Percentiles rank a stretch among this genome's conserved stretches.
Conservation (phyloP, 1,140 invertebrate species). For the Neoseiulus cucumeris region DNA sequence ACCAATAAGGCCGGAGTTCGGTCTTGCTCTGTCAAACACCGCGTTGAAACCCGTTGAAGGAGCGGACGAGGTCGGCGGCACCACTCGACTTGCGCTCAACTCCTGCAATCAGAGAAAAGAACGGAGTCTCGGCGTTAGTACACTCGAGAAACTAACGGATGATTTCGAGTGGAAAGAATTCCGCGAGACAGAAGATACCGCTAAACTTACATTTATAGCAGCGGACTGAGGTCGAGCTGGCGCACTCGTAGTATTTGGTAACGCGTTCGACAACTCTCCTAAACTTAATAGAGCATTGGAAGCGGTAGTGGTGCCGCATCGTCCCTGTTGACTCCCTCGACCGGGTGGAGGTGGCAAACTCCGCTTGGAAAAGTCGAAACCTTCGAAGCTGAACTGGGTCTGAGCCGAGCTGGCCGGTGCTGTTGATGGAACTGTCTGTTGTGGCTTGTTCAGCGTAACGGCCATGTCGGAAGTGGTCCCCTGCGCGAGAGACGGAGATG, state of each 20-base stretch:
- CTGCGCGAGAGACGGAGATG: too few species aligned
- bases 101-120: neutral
- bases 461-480: too few species aligned
- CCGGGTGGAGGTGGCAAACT: neutral
- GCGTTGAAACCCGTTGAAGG: neutral
- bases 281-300: neutral
- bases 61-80: neutral
- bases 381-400: conserved; percentile 7
- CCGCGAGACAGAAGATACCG: too few species aligned
- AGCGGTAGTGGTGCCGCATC: neutral
- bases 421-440: neutral
- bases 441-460: neutral
- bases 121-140: too few species aligned
- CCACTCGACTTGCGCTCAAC: neutral
- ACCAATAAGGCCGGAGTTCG: neutral
- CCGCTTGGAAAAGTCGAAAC: neutral
- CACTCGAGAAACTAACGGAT: too few species aligned
- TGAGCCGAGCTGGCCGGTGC: neutral
- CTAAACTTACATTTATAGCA: too few species aligned
- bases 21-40: neutral
- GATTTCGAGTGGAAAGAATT: too few species aligned
- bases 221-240: too few species aligned
- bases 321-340: neutral
- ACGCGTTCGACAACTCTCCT: too few species aligned
- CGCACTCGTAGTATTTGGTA: too few species aligned